Percentiles rank a stretch among this genome's conserved stretches.
These are phyloP conservation scores for Lutjanus campechanus DNA, from an alignment of 2,797 vertebrate genomes.

Conservation along the genomic window DNA sequence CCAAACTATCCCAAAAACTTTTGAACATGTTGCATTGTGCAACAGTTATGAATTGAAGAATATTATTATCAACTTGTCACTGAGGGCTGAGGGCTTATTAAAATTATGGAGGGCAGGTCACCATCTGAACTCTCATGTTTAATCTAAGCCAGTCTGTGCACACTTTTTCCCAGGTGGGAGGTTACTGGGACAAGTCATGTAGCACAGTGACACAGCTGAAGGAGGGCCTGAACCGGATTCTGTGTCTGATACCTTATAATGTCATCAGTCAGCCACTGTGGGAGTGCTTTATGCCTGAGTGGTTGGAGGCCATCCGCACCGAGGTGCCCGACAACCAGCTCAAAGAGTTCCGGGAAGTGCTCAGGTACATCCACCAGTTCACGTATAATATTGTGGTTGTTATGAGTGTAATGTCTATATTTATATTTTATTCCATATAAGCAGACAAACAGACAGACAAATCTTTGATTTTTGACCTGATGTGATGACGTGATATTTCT, in stretches of 20 bases:
- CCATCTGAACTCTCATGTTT: slow-evolving; percentile 3
- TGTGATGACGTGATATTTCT: neutral
- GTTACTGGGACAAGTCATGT: slow-evolving; percentile 99
- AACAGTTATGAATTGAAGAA: neutral
- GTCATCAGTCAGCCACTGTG: slow-evolving; percentile 97
- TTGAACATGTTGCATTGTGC: neutral
- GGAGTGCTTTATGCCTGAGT: slow-evolving; percentile 99
- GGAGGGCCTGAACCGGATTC: slow-evolving; percentile 96
- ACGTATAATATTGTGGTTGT: neutral
- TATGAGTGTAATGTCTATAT: neutral
- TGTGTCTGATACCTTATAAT: slow-evolving; percentile 98
- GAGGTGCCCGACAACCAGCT: slow-evolving; percentile 97
- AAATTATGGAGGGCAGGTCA: slow-evolving; percentile 11
- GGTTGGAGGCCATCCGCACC: slow-evolving; percentile 96
- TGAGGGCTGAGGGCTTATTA: neutral
- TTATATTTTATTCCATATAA: neutral
- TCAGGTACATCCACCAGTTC: slow-evolving; percentile 87
- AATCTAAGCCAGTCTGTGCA: neutral
- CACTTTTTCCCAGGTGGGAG: slow-evolving; percentile 90
- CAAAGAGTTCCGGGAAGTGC: slow-evolving; percentile 97
- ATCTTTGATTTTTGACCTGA: neutral
- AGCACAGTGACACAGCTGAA: slow-evolving; percentile 96
- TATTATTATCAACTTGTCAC: slow-evolving; percentile 6
- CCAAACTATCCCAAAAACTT: neutral
- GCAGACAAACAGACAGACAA: neutral